Percentiles rank a stretch among this genome's conserved stretches.
phyloP scores from a whole-genome alignment of 2,888 invertebrate genomes.

The Balanococcus diminutus region DNA sequence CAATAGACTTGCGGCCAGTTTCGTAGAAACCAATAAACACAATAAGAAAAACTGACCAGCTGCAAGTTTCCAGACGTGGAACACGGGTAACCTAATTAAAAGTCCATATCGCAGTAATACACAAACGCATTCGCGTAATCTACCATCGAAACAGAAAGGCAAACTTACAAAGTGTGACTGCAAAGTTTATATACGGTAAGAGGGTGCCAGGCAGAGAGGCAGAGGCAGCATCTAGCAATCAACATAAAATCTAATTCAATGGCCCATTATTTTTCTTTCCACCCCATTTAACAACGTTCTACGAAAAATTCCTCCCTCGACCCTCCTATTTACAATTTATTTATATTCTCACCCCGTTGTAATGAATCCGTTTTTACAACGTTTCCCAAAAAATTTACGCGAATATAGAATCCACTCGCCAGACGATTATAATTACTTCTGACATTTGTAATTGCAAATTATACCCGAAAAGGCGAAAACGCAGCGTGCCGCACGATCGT shows the following conservation, averaged over 20 bases:
- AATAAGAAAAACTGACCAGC: neutral
- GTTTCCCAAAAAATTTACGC: neutral
- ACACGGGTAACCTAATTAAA: neutral
- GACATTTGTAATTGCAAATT: constrained; percentile 18
- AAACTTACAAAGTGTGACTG: constrained; percentile 18
- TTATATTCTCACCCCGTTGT: neutral
- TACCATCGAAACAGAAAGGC: neutral
- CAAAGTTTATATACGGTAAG: neutral
- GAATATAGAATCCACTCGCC: neutral
- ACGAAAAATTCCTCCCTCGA: neutral
- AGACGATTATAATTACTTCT: neutral
- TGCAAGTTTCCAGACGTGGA: neutral
- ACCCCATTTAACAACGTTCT: constrained; percentile 23
- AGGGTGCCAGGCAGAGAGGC: constrained; percentile 19
- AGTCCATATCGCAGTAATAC: neutral
- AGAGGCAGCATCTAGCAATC: no score
- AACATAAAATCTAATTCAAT: constrained; percentile 40
- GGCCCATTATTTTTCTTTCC: constrained; percentile 24
- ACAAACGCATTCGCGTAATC: neutral
- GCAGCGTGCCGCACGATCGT: neutral
- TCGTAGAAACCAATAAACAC: neutral
- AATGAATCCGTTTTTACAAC: neutral
- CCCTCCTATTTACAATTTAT: neutral
- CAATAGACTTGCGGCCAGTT: neutral
- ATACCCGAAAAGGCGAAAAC: neutral